Evolutionary conservation across 2,113 vertebrate genomes (phyloP).

Genomic region (Cyrtonyx montezumae): DNA sequence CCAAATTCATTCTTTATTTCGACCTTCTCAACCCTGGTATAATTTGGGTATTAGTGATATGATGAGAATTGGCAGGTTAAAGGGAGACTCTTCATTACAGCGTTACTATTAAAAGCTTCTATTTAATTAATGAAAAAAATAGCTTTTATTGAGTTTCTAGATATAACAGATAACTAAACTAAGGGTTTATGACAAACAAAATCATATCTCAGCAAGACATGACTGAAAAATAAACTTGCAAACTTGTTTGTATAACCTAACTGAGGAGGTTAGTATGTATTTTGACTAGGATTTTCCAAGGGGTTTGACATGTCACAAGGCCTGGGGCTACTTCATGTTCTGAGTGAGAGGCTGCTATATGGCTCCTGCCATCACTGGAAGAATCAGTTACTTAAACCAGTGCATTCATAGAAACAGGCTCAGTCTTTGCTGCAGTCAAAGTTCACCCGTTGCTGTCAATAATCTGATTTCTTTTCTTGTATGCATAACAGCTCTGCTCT

Average conservation of each 20-base stretch:
- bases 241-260: background rate
- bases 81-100: rapidly evolving
- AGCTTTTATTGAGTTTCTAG: background rate
- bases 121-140: background rate
- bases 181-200: background rate
- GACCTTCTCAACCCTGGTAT: background rate
- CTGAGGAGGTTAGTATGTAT: background rate
- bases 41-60: background rate
- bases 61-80: background rate
- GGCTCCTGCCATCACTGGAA: background rate
- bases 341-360: background rate
- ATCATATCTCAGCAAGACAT: background rate
- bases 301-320: background rate
- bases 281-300: background rate
- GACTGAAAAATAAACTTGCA: background rate
- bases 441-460: background rate
- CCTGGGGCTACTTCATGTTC: background rate
- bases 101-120: background rate
- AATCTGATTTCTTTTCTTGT: background rate
- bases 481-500: rapidly evolving
- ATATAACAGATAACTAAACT: background rate
- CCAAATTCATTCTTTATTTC: background rate
- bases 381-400: background rate
- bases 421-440: background rate
- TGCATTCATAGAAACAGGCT: background rate